Evolutionary conservation across 2,888 invertebrate genomes (phyloP), one percentile per base, ranked within the genome.

Genomic region (Aporophyla nigra): DNA sequence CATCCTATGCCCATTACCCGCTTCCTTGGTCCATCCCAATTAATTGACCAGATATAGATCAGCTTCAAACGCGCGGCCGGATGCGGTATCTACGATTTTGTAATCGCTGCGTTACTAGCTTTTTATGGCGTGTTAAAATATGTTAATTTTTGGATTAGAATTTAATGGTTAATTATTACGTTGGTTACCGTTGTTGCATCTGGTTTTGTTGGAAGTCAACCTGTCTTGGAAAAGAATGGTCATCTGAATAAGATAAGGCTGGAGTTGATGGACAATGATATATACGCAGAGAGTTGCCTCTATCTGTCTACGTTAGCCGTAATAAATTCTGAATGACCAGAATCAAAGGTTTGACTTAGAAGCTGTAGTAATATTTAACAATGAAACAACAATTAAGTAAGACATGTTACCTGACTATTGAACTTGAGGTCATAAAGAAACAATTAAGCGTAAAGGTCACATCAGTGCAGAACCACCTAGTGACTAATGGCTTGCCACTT

Each of bases 11-110:
- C 78, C 89, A 86, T 88, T 88, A 83, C 81, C 81, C 65, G 84
- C 76, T 91, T 91, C 91, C 91, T 89, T 69, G 80, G 82, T 82
- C 68, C 79, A 83, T 81, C 83, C 73, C 78, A 87, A 87, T 90
- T 88, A 88, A 90, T 90, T 84, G 89, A 83, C 74, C 85, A 82
- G 86, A 88, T 86, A 87, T 90, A 89, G 88, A 90, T 90, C 79
- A 86, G 78, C 78, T 72, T 82, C 80, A 83, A 84, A 79, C 75
- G 84, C 43, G 70, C 40, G 61, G 33, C 70, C 81, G 84, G 85
- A 85, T 82, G 85, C 75, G 85, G 78, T 75, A 53, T 56, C 71
- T 56, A 70, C 65, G 46, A 85, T 85, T 82, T 82, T 63, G 82
- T 85, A 82, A 85, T 85, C 78, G 68, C 24, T 59, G 58, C 46